A percentile compares a stretch with the other conserved stretches of the same genome.
Evolutionary conservation across 2,888 invertebrate species (phyloP).

Genomic region (Ichneumon xanthorius): DNA sequence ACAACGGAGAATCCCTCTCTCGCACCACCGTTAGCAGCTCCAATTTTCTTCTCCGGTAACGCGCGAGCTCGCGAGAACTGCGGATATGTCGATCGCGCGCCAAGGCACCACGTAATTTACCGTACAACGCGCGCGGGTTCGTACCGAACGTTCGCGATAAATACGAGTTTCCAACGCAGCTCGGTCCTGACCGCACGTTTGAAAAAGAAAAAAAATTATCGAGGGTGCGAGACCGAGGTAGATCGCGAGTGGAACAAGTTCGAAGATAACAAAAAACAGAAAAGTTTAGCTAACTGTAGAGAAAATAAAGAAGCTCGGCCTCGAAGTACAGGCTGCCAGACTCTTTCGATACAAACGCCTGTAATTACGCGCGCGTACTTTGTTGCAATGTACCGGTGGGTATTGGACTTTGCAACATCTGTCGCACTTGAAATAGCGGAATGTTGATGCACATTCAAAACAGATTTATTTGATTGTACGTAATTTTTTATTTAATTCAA

Average conservation of each 20-base stretch:
- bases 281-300: constrained; percentile 1
- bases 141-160: constrained; percentile 40
- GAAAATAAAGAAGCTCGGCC: constrained; percentile 19
- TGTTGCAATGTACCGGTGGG: neutral
- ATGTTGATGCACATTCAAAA: too few species aligned
- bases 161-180: constrained; percentile 35
- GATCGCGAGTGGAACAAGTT: too few species aligned
- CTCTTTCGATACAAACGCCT: neutral
- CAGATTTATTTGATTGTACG: too few species aligned
- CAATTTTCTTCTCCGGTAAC: constrained; percentile 74
- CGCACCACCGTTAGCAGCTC: constrained; percentile 66
- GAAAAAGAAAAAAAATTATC: constrained; percentile 19
- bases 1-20: constrained; percentile 60
- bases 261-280: neutral
- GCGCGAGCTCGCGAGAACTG: constrained; percentile 61
- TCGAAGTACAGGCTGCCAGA: neutral
- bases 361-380: neutral
- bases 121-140: constrained; percentile 22
- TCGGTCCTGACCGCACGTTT: neutral
- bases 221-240: constrained; percentile 41
- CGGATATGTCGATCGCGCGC: constrained; percentile 65
- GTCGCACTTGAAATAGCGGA: too few species aligned
- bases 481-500: neutral
- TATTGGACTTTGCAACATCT: too few species aligned
- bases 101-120: constrained; percentile 67